Evolutionary conservation across 2,888 invertebrate genomes (phyloP).

Genomic region (Ephialtes manifestator): DNA sequence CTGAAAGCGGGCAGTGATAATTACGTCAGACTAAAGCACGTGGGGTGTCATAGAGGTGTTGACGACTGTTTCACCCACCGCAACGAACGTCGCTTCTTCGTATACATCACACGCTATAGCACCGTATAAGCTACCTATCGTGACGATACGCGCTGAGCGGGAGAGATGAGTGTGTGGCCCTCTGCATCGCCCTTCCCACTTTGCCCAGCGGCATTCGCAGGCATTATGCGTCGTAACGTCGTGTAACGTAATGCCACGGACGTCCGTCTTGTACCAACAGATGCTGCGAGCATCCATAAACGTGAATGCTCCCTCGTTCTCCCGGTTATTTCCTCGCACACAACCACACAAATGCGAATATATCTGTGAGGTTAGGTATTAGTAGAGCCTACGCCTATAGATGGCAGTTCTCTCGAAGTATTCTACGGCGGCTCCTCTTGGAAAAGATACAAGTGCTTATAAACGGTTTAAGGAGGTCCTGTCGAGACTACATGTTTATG

Average conservation of each 20-base stretch:
- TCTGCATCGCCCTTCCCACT: constrained; percentile 45
- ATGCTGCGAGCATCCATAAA: constrained; percentile 80
- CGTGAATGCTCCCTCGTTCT: constrained; percentile 68
- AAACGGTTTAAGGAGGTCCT: not conserved
- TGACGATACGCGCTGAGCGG: constrained; percentile 4
- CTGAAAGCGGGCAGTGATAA: not conserved
- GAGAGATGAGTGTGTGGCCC: constrained; percentile 64
- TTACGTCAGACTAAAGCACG: constrained; percentile 5
- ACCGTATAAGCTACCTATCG: not conserved
- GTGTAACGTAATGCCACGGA: constrained; percentile 78
- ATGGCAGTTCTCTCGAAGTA: not conserved
- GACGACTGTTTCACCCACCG: constrained; percentile 35
- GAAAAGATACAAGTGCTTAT: not conserved
- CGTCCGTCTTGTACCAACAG: constrained; percentile 82
- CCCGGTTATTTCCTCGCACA: constrained; percentile 14
- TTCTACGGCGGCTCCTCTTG: not conserved
- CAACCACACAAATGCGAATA: not conserved
- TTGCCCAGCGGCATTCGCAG: constrained; percentile 34
- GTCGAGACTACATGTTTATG: too few species aligned
- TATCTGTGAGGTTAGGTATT: not conserved
- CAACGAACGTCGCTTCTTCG: constrained; percentile 2
- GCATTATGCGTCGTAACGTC: constrained; percentile 75
- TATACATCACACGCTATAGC: not conserved
- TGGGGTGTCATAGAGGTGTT: constrained; percentile 34
- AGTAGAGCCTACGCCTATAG: not conserved